Evolutionary conservation across 1,140 invertebrate genomes (phyloP).

Genomic region (Planococcus citri): DNA sequence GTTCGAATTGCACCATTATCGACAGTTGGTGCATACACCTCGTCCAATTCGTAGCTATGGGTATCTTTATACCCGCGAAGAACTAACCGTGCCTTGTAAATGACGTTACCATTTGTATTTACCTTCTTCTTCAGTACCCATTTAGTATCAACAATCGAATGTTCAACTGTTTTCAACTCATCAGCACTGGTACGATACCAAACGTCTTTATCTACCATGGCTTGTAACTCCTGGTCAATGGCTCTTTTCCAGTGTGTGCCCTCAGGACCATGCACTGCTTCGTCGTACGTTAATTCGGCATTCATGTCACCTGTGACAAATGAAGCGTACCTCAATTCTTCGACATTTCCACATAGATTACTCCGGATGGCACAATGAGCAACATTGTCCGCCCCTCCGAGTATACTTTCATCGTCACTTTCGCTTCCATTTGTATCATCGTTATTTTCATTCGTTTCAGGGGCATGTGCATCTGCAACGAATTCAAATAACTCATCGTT

Average conservation of each 20-base stretch:
- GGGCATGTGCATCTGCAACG: background rate
- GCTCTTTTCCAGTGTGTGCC: background rate
- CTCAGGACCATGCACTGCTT: background rate
- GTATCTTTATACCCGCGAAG: background rate
- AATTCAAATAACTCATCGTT: no score
- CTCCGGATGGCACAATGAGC: background rate
- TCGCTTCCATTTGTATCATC: background rate
- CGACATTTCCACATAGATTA: background rate
- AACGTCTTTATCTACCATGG: background rate
- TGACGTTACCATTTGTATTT: background rate
- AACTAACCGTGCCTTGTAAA: background rate
- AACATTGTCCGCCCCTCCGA: background rate
- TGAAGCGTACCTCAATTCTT: background rate
- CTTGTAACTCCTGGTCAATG: background rate
- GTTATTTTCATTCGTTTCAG: background rate
- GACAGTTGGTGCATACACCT: background rate
- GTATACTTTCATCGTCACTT: background rate
- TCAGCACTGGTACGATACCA: background rate
- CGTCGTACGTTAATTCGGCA: background rate
- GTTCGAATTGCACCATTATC: background rate
- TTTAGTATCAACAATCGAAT: background rate
- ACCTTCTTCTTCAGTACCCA: background rate
- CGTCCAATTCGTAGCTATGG: background rate
- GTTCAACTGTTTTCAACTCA: background rate
- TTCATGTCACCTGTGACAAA: background rate